Percentiles rank a stretch among this genome's conserved stretches.
Evolutionary conservation across 2,888 invertebrate species (phyloP).

Genomic region (Calephelis perditalis): DNA sequence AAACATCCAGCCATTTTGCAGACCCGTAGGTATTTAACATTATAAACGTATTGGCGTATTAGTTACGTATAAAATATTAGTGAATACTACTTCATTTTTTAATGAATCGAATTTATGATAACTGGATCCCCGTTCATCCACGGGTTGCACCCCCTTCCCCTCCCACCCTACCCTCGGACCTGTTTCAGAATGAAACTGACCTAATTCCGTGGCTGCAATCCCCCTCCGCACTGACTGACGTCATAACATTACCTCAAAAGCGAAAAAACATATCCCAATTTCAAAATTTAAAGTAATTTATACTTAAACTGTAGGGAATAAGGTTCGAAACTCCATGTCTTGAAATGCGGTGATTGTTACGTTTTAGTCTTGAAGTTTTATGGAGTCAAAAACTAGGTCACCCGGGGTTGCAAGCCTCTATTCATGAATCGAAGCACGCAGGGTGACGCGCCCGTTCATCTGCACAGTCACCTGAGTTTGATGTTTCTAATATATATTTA

Average conservation of each 20-base stretch:
- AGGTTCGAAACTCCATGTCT: conserved; percentile 28
- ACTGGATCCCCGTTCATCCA: conserved; percentile 48
- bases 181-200: conserved; percentile 83
- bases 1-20: too few species aligned
- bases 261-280: conserved; percentile 46
- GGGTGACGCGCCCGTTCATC: conserved; percentile 65
- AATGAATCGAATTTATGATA: conserved; percentile 3
- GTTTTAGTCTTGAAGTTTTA: conserved; percentile 37
- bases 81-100: neutral
- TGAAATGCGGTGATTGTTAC: conserved; percentile 34
- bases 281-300: conserved; percentile 33
- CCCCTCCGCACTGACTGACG: conserved; percentile 75
- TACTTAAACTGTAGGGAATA: conserved; percentile 25
- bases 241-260: conserved; percentile 60
- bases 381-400: conserved; percentile 81
- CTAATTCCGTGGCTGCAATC: conserved; percentile 73
- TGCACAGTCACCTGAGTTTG: conserved; percentile 43
- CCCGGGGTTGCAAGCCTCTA: conserved; percentile 81
- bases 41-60: too few species aligned
- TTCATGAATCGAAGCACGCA: conserved; percentile 76
- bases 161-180: conserved; percentile 47
- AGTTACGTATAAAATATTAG: too few species aligned
- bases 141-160: conserved; percentile 39
- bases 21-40: too few species aligned
- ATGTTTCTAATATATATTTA: conserved; percentile 33